These are phyloP conservation scores for Eutolmus rufibarbis DNA, from an alignment of 2,888 invertebrate species.

Conservation along the genomic window DNA sequence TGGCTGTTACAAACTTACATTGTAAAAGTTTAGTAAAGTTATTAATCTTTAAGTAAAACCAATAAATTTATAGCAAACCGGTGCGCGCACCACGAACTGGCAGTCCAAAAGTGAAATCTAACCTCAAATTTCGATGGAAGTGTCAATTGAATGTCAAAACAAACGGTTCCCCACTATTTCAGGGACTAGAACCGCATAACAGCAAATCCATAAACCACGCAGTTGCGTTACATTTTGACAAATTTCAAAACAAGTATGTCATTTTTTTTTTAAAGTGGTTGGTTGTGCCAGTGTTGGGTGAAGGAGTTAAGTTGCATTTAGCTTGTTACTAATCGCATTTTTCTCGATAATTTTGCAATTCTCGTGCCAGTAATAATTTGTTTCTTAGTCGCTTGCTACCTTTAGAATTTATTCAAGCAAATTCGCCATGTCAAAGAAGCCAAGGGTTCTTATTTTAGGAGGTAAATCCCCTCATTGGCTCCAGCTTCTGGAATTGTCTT, in stretches of 20 bases:
- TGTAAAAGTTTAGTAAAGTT: not conserved
- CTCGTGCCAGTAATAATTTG: not conserved
- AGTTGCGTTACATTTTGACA: not conserved
- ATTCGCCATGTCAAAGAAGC: conserved; percentile 54
- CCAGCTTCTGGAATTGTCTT: not conserved
- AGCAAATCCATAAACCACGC: not conserved
- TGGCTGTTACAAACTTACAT: not conserved
- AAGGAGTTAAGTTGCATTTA: not conserved
- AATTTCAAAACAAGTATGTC: not conserved
- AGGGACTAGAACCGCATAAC: not conserved
- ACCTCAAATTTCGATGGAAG: not conserved
- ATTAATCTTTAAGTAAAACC: not conserved
- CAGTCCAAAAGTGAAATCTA: not conserved
- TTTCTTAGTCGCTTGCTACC: not conserved
- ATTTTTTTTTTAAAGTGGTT: not conserved
- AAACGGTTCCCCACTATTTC: not conserved
- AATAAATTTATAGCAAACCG: not conserved
- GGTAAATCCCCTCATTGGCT: conserved; percentile 52
- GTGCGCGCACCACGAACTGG: not conserved
- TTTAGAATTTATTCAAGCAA: not conserved
- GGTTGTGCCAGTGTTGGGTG: not conserved
- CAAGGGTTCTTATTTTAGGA: conserved; percentile 60
- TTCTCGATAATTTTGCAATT: not conserved
- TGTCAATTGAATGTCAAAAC: not conserved
- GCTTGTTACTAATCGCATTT: not conserved